Conservation (phyloP, 2,888 invertebrate genomes). For the Dicyrtoma fusca region DNA sequence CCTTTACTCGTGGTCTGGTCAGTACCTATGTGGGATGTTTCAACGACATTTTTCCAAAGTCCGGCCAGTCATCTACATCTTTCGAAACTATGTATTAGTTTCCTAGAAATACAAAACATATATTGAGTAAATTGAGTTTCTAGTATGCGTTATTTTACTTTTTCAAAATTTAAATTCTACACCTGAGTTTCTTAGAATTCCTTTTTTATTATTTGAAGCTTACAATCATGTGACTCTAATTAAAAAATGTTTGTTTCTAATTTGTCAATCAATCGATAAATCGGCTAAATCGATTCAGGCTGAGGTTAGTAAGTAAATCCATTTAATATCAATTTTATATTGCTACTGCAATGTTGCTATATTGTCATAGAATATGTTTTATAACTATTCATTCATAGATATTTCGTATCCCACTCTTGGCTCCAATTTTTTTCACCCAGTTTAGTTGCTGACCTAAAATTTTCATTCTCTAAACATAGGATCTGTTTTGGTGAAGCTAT, state of each 20-base stretch:
- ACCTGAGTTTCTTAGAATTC: neutral
- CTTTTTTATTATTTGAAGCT: neutral
- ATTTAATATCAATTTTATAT: slow-evolving; percentile 31
- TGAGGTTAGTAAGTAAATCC: slow-evolving; percentile 56
- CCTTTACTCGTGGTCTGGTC: too few relatives aligned
- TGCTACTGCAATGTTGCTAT: slow-evolving; percentile 15
- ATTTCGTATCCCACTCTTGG: neutral
- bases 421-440: neutral
- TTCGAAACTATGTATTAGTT: neutral
- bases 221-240: slow-evolving; percentile 8
- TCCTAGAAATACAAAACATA: neutral
- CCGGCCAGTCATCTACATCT: too few relatives aligned
- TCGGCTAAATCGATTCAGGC: slow-evolving; percentile 52
- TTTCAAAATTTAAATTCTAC: neutral
- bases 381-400: neutral
- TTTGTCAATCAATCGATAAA: slow-evolving; percentile 22
- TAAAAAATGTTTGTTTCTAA: slow-evolving; percentile 20
- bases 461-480: neutral
- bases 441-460: neutral
- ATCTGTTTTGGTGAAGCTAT: too few relatives aligned
- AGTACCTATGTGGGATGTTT: too few relatives aligned
- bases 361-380: too few relatives aligned
- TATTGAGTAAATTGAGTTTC: neutral
- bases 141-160: neutral
- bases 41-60: too few relatives aligned